These are phyloP conservation scores for Chironomus riparius DNA, from an alignment of 2,888 invertebrate species.

Conservation along the genomic window DNA sequence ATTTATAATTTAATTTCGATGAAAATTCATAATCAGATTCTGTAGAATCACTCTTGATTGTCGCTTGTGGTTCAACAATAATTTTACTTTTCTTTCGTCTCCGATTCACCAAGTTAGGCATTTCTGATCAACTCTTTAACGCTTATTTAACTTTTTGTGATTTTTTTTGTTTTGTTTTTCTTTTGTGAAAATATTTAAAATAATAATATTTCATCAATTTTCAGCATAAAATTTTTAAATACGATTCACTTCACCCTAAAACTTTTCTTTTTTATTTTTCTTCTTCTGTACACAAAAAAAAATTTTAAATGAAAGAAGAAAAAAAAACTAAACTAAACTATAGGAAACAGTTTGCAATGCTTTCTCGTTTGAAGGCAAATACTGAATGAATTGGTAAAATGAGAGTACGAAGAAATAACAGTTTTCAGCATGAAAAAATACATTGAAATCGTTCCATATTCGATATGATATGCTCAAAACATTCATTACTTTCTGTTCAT, in stretches of 20 bases:
- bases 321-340: background rate
- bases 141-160: background rate
- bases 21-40: constrained; percentile 24
- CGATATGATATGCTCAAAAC: constrained; percentile 7
- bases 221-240: constrained; percentile 1
- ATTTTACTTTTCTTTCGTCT: constrained; percentile 19
- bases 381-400: constrained; percentile 20
- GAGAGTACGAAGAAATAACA: constrained; percentile 23
- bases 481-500: background rate
- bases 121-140: background rate
- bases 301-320: background rate
- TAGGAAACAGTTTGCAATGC: constrained; percentile 21
- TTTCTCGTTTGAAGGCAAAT: constrained; percentile 14
- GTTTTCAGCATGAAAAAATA: constrained; percentile 18
- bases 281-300: background rate
- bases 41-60: background rate
- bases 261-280: background rate
- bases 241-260: background rate
- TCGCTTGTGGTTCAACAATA: background rate
- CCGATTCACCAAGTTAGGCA: constrained; percentile 11
- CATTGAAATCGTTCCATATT: constrained; percentile 17
- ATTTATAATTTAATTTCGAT: constrained; percentile 14
- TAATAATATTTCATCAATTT: background rate
- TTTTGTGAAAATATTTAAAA: background rate
- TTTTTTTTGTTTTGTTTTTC: background rate